These are phyloP conservation scores for Mesorhabditis belari DNA, from an alignment of 2,888 invertebrate species.

Conservation along the genomic window DNA sequence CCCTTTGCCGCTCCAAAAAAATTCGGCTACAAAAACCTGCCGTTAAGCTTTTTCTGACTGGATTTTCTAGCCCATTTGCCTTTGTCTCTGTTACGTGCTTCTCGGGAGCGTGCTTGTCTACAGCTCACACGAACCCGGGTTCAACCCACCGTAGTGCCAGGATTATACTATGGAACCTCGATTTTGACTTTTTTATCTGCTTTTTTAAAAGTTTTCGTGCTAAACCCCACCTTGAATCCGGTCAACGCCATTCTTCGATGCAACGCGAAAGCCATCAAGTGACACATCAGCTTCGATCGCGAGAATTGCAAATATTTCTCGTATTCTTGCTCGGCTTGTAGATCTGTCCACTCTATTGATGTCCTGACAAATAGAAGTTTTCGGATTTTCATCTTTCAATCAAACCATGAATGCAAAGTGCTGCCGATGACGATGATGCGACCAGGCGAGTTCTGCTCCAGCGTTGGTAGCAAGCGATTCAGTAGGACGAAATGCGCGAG, in stretches of 20 bases:
- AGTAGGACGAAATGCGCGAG: constrained; percentile 47
- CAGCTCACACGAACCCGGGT: too few relatives aligned
- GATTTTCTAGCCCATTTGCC: too few relatives aligned
- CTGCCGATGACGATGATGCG: constrained; percentile 49
- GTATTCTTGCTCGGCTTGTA: constrained; percentile 44
- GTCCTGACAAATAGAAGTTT: constrained; percentile 14
- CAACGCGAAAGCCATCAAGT: constrained; percentile 46
- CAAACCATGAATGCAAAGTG: constrained; percentile 47
- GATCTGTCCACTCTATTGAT: constrained; percentile 41
- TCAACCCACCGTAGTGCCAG: too few relatives aligned
- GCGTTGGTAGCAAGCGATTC: constrained; percentile 30
- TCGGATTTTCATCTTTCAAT: neutral
- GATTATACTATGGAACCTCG: too few relatives aligned
- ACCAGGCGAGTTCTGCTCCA: constrained; percentile 38
- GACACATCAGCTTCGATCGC: constrained; percentile 49
- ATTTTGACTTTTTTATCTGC: neutral
- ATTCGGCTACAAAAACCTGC: too few relatives aligned
- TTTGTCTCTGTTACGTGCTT: neutral
- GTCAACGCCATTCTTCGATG: constrained; percentile 28
- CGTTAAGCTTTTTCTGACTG: too few relatives aligned
- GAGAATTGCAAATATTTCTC: constrained; percentile 52
- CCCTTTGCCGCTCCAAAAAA: too few relatives aligned
- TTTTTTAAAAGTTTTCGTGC: neutral
- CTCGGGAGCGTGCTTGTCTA: neutral
- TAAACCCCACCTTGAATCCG: constrained; percentile 5